Evolutionary conservation across 2,113 vertebrate genomes (phyloP), one percentile per base, ranked within the genome.

Genomic region (Anseranas semipalmata): DNA sequence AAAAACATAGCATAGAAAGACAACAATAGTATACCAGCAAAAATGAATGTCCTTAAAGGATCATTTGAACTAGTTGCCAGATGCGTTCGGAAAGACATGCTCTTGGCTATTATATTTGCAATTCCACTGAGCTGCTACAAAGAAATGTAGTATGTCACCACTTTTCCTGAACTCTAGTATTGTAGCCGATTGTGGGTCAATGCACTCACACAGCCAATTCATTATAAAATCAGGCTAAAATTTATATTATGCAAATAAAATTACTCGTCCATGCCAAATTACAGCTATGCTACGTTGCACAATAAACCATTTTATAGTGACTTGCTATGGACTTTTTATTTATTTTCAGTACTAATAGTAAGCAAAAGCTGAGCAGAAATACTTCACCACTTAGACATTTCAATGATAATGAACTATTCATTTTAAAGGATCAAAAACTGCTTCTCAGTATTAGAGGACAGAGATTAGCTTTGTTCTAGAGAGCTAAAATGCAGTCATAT

Each of bases 161-260:
- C 52, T 65, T 94, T 73, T 70, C 66, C 58, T 87, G 41, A 85
- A 86, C 53, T 93, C 62, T 66, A 66, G 32, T 67, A 73, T 16
- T 66, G 67, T 33, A 91, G 45, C 37, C 4, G 8, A 16, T 72
- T 92, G 63, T 74, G 63, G 80, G 88, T 92, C 84, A 93, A 68
- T 48, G 89, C 35, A 65, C 43, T 73, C 46, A 81, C 59, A 62
- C 39, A 80, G 52, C 10, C 24, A 95, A 89, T 94, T 80, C n/a
- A 53, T 96, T 93, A 93, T 45, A 94, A 93, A 97, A 95, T 77
- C 66, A 79, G 45, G 60, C 24, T 85, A 87, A 94, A 94, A 95
- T 92, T 76, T 91, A 78, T 89, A 86, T 94, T 95, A 95, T 95
- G 85, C 58, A 95, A 95, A 97, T 93, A 87, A 77, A 39, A 21